Base-by-base conservation (phyloP, 2,888 invertebrate genomes). In the Gymnosoma rotundatum region DNA sequence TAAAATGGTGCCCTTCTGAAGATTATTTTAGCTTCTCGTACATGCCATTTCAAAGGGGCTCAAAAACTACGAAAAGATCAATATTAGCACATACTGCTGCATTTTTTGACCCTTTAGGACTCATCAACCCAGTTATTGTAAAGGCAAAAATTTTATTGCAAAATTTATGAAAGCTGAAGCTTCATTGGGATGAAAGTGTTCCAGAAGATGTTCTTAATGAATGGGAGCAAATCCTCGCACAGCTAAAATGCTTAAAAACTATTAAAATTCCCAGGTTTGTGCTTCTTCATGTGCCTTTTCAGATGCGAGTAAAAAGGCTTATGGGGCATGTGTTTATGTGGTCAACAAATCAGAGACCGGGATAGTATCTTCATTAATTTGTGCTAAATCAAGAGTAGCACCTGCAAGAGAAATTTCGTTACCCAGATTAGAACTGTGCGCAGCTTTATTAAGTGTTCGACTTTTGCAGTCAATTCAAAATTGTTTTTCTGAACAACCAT, bases 41-140 rank as follows among this genome's bases (percentile, higher is more conserved):
- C 21, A 67, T n/a, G 0, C 42, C 18, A n/a, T 72, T 36, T 64
- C 25, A 14, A 10, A 45, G 6, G 38, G 38, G 38, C 10, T 38
- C 38, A 38, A 38, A 38, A 38, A 38, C 10, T 14, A 45, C 45
- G 9, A 45, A 67, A 52, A n/a, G 69, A n/a, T 36, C 12, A 20
- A 78, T 78, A 48, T 18, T 69, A 1, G 42, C 69, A 1, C 78
- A 78, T 2, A 52, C 38, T 8, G 66, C 67, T 5, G 21, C 32
- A 5, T 78, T n/a, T 78, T 25, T 69, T n/a, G 76, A 78, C 20
- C 60, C 67, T 10, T 20, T 78, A n/a, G 76, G 76, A 1, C 9
- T 76, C 12, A 18, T 76, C 18, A 76, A 76, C 50, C 76, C 76
- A 36, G 36, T 78, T 9, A 69, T 78, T 14, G 78, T 78, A 14